A percentile compares a stretch with the other conserved stretches of the same genome.
These are phyloP conservation scores for Xiphorhynchus erythropygius DNA, from an alignment of 2,797 vertebrate genomes.

Conservation along the genomic window DNA sequence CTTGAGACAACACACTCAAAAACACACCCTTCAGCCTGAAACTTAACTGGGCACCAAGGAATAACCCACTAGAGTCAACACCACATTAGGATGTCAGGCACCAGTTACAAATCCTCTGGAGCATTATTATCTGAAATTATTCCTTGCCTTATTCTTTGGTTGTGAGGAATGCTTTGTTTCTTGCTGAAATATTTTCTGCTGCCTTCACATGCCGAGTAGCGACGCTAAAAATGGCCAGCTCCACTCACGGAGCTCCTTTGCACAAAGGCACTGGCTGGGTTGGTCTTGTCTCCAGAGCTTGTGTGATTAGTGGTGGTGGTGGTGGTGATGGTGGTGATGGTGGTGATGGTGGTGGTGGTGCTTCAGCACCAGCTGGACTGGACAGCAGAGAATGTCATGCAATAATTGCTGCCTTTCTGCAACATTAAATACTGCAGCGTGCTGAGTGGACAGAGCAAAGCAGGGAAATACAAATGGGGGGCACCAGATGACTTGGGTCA, in stretches of 20 bases:
- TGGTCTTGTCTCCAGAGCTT: neutral
- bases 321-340: rapidly evolving
- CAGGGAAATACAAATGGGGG: neutral
- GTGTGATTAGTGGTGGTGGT: neutral
- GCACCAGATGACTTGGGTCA: neutral
- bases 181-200: slow-evolving; percentile 1
- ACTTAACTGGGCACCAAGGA: neutral
- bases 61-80: neutral
- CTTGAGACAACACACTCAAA: neutral
- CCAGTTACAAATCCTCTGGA: neutral
- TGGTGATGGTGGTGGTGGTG: neutral
- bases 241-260: neutral
- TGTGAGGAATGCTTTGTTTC: neutral
- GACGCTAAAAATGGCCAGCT: neutral
- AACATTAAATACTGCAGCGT: neutral
- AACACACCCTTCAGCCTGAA: neutral
- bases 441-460: neutral
- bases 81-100: neutral
- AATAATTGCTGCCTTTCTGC: neutral
- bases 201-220: neutral
- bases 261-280: neutral
- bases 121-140: neutral
- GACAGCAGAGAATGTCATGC: rapidly evolving
- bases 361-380: neutral
- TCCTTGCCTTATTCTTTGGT: neutral